Evolutionary conservation across 2,888 invertebrate species (phyloP).

Genomic region (Ophion obscuratus): DNA sequence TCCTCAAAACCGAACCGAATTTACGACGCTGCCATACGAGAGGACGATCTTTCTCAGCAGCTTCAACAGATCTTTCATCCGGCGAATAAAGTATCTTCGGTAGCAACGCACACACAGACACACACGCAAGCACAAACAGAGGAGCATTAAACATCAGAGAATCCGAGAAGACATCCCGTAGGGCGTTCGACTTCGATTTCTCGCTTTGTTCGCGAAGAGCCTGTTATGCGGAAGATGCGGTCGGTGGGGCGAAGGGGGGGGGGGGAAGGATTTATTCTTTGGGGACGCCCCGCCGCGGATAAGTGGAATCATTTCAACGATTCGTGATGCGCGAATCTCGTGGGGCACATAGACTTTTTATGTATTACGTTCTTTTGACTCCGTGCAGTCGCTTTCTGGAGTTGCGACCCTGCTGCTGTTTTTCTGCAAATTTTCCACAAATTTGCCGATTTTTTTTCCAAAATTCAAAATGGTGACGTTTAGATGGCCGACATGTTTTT

Average conservation of each 20-base stretch:
- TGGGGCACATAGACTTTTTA: conserved; percentile 37
- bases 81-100: conserved; percentile 81
- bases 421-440: too few relatives aligned
- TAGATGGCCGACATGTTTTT: too few relatives aligned
- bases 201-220: conserved; percentile 55
- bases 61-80: conserved; percentile 72
- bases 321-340: conserved; percentile 60
- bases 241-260: background rate
- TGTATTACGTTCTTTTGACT: conserved; percentile 52
- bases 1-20: background rate
- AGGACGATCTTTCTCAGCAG: background rate
- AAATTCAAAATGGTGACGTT: too few relatives aligned
- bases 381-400: conserved; percentile 35
- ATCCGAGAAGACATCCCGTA: conserved; percentile 42
- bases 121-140: conserved; percentile 13
- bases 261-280: conserved; percentile 61
- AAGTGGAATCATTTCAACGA: conserved; percentile 81
- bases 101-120: conserved; percentile 45
- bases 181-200: conserved; percentile 57
- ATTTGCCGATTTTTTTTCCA: too few relatives aligned
- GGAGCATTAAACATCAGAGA: conserved; percentile 20
- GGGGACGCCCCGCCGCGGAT: conserved; percentile 80
- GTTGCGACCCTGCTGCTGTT: too few relatives aligned
- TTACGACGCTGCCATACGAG: background rate
- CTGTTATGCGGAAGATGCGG: conserved; percentile 45